A percentile compares a stretch with the other conserved stretches of the same genome.
These are phyloP conservation scores for Hoplostethus atlanticus DNA, from an alignment of 2,797 vertebrate genomes.

Conservation along the genomic window DNA sequence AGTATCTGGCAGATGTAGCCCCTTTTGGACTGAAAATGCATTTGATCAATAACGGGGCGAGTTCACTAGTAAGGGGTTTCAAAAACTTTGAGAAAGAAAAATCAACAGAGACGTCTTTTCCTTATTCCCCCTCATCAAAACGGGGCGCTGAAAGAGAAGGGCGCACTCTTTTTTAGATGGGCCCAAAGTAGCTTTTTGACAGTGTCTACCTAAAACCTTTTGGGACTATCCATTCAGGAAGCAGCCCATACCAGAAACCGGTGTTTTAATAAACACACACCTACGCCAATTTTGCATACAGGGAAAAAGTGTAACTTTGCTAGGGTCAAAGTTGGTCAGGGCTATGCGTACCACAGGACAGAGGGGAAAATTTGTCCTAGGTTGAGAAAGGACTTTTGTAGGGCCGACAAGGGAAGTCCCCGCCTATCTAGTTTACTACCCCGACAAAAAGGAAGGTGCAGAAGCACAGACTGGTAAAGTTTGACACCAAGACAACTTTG, in stretches of 20 bases:
- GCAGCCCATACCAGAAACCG: conserved; percentile 27
- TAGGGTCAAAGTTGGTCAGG: conserved; percentile 31
- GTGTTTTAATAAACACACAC: conserved; percentile 22
- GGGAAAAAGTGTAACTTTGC: conserved; percentile 1
- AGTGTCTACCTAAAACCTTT: conserved; percentile 10
- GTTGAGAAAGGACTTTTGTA: conserved; percentile 29
- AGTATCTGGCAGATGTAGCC: conserved; percentile 9
- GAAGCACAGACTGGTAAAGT: conserved; percentile 40
- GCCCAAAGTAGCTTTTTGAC: conserved; percentile 24
- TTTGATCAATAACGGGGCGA: conserved; percentile 17
- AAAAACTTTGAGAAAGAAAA: conserved; percentile 8
- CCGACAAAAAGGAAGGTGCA: conserved; percentile 26
- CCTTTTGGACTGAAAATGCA: conserved; percentile 13
- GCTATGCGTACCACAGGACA: conserved; percentile 32
- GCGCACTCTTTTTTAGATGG: conserved; percentile 21
- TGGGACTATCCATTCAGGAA: conserved; percentile 35
- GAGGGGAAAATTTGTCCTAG: conserved; percentile 15
- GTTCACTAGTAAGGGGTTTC: conserved; percentile 6
- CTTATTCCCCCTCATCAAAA: conserved; percentile 34
- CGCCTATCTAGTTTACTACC: conserved; percentile 32
- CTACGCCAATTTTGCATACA: conserved; percentile 14
- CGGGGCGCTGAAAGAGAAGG: conserved; percentile 38
- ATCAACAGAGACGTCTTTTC: conserved; percentile 22
- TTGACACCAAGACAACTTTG: conserved; percentile 8
- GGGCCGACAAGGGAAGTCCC: conserved; percentile 41